phyloP scores from a whole-genome alignment of 1,140 invertebrate genomes.

The Monomorium pharaonis region DNA sequence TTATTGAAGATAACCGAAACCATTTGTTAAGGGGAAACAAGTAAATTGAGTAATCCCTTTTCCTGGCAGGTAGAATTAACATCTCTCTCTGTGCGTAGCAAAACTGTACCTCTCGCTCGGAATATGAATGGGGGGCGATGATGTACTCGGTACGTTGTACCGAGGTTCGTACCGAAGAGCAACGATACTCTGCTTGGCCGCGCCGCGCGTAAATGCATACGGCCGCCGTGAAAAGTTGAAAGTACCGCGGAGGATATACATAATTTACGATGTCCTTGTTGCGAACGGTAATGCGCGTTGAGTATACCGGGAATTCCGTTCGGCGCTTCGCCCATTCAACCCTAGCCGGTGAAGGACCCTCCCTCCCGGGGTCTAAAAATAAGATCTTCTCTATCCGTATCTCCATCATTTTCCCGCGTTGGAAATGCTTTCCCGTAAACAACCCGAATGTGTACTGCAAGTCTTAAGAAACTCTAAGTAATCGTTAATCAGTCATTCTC shows the following conservation, averaged over 20 bases:
- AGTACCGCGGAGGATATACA: conserved; percentile 20
- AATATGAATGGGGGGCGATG: neutral
- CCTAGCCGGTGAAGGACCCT: neutral
- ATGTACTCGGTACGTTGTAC: no score
- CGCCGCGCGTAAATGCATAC: neutral
- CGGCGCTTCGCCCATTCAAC: neutral
- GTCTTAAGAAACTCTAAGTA: neutral
- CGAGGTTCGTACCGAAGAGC: neutral
- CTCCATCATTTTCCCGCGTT: neutral
- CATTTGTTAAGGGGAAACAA: no score
- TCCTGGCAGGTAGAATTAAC: no score
- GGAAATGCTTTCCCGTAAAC: neutral
- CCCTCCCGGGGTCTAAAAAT: neutral
- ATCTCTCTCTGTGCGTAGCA: no score
- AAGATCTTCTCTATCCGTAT: neutral
- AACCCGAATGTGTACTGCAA: neutral
- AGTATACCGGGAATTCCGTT: neutral
- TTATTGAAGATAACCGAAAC: no score
- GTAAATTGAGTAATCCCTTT: no score
- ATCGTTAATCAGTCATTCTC: no score
- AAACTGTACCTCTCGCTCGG: neutral
- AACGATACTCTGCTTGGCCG: neutral
- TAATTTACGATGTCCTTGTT: conserved; percentile 32
- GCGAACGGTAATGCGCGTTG: neutral
- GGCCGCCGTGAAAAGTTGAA: conserved; percentile 2